A percentile compares a stretch with the other conserved stretches of the same genome.
phyloP scores from a whole-genome alignment of 2,113 vertebrate genomes.

The Entosphenus tridentatus region DNA sequence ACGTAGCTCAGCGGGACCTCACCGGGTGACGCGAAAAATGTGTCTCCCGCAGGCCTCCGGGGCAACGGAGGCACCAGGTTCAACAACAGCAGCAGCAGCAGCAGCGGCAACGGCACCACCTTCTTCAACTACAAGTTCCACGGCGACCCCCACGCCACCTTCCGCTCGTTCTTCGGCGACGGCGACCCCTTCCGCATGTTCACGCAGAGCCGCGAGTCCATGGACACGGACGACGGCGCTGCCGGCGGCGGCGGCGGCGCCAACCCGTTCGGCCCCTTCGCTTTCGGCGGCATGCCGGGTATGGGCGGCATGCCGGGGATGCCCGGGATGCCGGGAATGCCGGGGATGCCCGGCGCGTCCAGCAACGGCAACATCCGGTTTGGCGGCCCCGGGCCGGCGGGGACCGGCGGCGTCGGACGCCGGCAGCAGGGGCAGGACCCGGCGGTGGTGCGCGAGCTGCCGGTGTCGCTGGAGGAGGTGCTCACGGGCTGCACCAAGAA shows the following conservation, averaged over 20 bases:
- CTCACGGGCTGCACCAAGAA: slow-evolving; percentile 86
- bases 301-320: slow-evolving; percentile 14
- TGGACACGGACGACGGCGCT: background rate
- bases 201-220: slow-evolving; percentile 39
- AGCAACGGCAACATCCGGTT: too few relatives aligned
- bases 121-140: slow-evolving; percentile 53
- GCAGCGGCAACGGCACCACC: slow-evolving; percentile 16
- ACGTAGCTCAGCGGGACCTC: too few relatives aligned
- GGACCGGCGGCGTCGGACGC: slow-evolving; percentile 32
- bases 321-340: too few relatives aligned
- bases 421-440: slow-evolving; percentile 67
- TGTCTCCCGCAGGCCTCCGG: too few relatives aligned
- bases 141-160: slow-evolving; percentile 85
- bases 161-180: slow-evolving; percentile 86
- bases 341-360: slow-evolving; percentile 14
- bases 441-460: slow-evolving; percentile 71
- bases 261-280: slow-evolving; percentile 63
- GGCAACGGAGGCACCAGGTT: too few relatives aligned
- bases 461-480: slow-evolving; percentile 85
- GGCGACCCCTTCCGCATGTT: slow-evolving; percentile 95
- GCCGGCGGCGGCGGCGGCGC: too few relatives aligned
- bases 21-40: too few relatives aligned
- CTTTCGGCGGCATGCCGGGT: slow-evolving; percentile 25
- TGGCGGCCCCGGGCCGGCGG: slow-evolving; percentile 49
- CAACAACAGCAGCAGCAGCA: too few relatives aligned